Percentiles rank a stretch among this genome's conserved stretches.
phyloP scores from a whole-genome alignment of 2,797 vertebrate genomes.

The Gobio occitaniae region DNA sequence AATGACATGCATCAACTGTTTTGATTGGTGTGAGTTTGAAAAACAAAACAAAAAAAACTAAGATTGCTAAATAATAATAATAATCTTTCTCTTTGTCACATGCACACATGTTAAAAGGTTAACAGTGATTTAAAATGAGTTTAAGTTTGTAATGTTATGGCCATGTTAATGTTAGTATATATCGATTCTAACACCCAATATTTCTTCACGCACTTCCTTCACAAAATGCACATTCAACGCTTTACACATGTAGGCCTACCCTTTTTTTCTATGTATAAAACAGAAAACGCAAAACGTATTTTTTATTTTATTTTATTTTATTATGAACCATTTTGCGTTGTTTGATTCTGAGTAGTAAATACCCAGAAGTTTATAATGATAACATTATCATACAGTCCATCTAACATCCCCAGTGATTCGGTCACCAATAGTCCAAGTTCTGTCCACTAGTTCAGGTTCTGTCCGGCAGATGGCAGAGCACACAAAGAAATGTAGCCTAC shows the following conservation, averaged over 20 bases:
- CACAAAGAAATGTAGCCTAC: not conserved
- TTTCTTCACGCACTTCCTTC: not conserved
- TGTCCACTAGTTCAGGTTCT: not conserved
- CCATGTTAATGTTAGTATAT: not conserved
- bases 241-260: not conserved
- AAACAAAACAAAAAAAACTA: not conserved
- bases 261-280: not conserved
- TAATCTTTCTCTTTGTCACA: not conserved
- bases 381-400: not conserved
- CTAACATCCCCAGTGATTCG: not conserved
- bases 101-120: not conserved
- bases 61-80: not conserved
- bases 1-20: not conserved
- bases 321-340: too few relatives aligned
- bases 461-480: conserved; percentile 25
- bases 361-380: not conserved
- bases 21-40: not conserved
- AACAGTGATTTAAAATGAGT: not conserved
- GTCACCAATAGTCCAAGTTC: not conserved
- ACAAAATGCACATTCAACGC: not conserved
- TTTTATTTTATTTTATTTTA: not conserved
- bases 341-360: not conserved
- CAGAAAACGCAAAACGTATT: not conserved
- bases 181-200: not conserved
- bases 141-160: not conserved